Conservation (phyloP, 2,797 vertebrate species). For the Pterois miles region DNA sequence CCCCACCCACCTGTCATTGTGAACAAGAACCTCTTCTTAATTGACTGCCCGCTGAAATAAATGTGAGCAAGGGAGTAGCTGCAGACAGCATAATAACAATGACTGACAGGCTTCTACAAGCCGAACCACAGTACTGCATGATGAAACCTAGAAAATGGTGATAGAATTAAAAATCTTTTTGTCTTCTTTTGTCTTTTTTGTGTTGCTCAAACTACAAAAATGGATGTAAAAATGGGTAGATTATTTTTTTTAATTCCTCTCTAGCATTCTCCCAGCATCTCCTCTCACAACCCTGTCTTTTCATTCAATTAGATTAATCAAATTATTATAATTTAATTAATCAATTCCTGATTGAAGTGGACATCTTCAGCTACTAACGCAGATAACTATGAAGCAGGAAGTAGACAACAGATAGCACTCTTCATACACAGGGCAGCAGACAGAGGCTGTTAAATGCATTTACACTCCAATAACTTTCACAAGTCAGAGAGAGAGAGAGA, state of each 20-base stretch:
- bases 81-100: conserved; percentile 16
- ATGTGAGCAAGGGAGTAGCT: conserved; percentile 13
- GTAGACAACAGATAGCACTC: conserved; percentile 52
- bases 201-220: background rate
- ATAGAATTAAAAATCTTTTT: background rate
- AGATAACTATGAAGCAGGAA: conserved; percentile 25
- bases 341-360: conserved; percentile 1
- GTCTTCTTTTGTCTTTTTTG: background rate
- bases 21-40: conserved; percentile 41
- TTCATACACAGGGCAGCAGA: conserved; percentile 50
- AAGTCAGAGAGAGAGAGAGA: conserved; percentile 57
- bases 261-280: background rate
- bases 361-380: conserved; percentile 12
- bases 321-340: background rate
- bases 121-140: background rate
- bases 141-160: background rate
- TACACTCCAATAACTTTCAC: conserved; percentile 81
- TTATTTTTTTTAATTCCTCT: background rate
- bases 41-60: conserved; percentile 36
- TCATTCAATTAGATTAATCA: background rate
- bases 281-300: background rate
- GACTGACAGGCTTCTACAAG: conserved; percentile 1
- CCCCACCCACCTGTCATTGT: conserved; percentile 50
- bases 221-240: background rate
- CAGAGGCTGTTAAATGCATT: conserved; percentile 76